A percentile compares a stretch with the other conserved stretches of the same genome.
Conservation (phyloP, 2,888 invertebrate genomes). For the Noctua comes region DNA sequence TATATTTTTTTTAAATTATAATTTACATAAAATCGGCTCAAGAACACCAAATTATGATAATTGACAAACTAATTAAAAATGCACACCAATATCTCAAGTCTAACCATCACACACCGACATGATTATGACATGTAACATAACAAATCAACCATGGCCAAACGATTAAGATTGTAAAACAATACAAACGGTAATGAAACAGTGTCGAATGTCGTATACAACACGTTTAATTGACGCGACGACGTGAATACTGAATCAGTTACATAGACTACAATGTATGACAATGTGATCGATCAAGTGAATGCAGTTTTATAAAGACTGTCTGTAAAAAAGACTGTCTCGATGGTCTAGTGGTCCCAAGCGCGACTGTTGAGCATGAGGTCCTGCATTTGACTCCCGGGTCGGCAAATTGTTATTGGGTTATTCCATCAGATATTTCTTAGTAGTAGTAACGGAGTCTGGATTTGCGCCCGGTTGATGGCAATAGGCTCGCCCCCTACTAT, state of each 20-base stretch:
- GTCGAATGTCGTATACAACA: slow-evolving; percentile 37
- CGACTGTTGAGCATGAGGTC: background rate
- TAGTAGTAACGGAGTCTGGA: too few species aligned
- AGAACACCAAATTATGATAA: background rate
- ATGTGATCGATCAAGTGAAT: background rate
- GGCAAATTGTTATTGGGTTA: background rate
- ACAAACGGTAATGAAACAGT: slow-evolving; percentile 40
- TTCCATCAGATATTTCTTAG: too few species aligned
- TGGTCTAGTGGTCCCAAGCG: background rate
- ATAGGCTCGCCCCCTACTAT: too few species aligned
- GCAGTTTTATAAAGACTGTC: background rate
- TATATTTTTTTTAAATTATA: too few species aligned
- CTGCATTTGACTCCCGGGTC: background rate
- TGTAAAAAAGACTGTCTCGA: background rate
- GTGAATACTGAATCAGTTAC: slow-evolving; percentile 35
- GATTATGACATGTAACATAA: slow-evolving; percentile 28
- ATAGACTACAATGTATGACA: slow-evolving; percentile 10
- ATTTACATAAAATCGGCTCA: too few species aligned
- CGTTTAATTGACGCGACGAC: background rate
- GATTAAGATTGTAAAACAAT: slow-evolving; percentile 28
- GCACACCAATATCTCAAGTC: background rate
- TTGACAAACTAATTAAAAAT: slow-evolving; percentile 18
- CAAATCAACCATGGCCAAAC: slow-evolving; percentile 6
- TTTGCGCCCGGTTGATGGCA: too few species aligned
- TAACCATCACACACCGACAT: slow-evolving; percentile 16